These are phyloP conservation scores for Diadema setosum DNA, from an alignment of 35 echinoderm and acorn worm species.

Conservation along the genomic window DNA sequence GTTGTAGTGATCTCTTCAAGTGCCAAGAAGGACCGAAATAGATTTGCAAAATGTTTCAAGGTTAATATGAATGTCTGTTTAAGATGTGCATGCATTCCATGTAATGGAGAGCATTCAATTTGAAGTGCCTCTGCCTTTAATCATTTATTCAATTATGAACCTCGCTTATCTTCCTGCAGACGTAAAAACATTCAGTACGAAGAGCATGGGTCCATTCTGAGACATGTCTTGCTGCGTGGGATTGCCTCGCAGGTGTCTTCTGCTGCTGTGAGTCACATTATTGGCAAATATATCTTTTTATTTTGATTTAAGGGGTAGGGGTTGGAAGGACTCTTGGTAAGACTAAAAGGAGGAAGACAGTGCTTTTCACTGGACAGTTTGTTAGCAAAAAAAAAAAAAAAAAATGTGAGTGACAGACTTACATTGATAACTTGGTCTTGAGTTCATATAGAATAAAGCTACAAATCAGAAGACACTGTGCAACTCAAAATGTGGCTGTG, in stretches of 20 bases:
- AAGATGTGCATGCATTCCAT: not conserved
- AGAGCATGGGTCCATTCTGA: slow-evolving; percentile 83
- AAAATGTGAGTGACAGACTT: too few relatives aligned
- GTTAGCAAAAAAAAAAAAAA: too few relatives aligned
- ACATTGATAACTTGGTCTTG: too few relatives aligned
- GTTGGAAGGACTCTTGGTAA: too few relatives aligned
- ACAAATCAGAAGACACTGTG: too few relatives aligned
- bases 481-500: too few relatives aligned
- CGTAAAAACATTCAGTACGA: slow-evolving; percentile 83
- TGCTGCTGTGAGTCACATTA: slow-evolving; percentile 71
- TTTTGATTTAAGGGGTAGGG: not conserved
- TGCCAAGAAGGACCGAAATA: not conserved
- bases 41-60: not conserved
- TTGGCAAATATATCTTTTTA: not conserved
- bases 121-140: not conserved
- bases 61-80: not conserved
- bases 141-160: not conserved
- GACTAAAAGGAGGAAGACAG: too few relatives aligned
- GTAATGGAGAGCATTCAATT: too few relatives aligned
- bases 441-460: too few relatives aligned
- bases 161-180: not conserved
- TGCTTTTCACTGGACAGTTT: too few relatives aligned
- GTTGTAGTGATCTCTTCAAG: too few relatives aligned
- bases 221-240: slow-evolving; percentile 83
- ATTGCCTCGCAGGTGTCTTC: slow-evolving; percentile 90